Evolutionary conservation across 2,113 vertebrate species (phyloP).

Genomic region (Microcebus lehilahytsara): DNA sequence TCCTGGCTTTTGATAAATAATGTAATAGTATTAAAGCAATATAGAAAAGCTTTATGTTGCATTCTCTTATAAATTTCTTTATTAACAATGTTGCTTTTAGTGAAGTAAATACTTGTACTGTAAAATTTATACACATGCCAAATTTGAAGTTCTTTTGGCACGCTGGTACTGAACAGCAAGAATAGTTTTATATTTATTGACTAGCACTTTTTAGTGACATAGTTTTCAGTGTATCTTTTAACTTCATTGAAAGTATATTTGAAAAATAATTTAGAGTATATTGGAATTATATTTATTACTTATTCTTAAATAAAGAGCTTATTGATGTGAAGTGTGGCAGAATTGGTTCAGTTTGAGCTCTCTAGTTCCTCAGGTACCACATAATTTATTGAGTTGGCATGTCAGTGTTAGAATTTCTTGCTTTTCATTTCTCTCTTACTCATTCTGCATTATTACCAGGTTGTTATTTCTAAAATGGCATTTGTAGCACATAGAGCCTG

Average conservation of each 20-base stretch:
- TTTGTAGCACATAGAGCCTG: background rate
- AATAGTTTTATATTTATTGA: background rate
- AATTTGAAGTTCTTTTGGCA: constrained; percentile 25
- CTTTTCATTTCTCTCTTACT: constrained; percentile 16
- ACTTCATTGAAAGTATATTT: constrained; percentile 6
- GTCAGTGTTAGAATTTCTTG: constrained; percentile 9
- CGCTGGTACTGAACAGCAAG: background rate
- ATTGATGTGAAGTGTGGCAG: background rate
- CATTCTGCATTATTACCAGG: background rate
- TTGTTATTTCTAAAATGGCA: background rate
- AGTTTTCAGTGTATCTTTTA: constrained; percentile 23
- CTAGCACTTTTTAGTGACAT: background rate
- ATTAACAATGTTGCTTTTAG: constrained; percentile 18
- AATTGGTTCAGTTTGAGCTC: background rate
- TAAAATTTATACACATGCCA: constrained; percentile 30
- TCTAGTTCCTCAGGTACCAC: background rate
- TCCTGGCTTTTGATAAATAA: constrained; percentile 28
- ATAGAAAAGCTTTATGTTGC: background rate
- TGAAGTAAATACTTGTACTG: background rate
- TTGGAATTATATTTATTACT: background rate
- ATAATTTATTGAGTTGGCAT: background rate
- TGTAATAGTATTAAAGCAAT: background rate
- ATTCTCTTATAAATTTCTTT: constrained; percentile 9
- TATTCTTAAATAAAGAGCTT: background rate
- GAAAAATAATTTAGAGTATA: background rate